Percentiles rank a stretch among this genome's conserved stretches.
Conservation (phyloP, 2,113 vertebrate species). For the Sula dactylatra region DNA sequence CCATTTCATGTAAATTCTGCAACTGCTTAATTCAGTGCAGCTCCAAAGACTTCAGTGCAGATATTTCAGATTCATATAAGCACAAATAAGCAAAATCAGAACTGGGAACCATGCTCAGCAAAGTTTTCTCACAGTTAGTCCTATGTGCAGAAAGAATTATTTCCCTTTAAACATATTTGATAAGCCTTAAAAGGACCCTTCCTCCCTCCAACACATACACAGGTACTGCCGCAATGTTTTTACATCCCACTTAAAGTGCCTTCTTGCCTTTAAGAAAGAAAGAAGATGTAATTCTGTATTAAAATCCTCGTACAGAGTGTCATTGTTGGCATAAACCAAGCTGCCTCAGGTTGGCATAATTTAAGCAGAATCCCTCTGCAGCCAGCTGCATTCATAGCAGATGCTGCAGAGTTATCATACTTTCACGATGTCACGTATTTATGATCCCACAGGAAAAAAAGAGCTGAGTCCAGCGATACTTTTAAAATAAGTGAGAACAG, state of each 20-base stretch:
- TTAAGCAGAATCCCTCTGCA: background rate
- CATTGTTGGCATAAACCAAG: background rate
- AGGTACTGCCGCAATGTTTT: background rate
- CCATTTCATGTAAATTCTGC: conserved; percentile 34
- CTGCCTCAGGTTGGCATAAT: background rate
- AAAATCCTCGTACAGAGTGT: background rate
- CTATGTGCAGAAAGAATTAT: background rate
- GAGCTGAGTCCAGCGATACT: background rate
- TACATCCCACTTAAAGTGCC: background rate
- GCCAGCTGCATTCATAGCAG: background rate
- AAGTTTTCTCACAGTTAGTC: background rate
- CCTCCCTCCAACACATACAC: background rate
- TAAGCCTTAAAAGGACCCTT: background rate
- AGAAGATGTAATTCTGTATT: background rate
- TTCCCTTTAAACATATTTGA: background rate
- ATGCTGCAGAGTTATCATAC: background rate
- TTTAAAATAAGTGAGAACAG: conserved; percentile 22
- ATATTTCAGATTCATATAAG: background rate
- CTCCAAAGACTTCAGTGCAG: background rate
- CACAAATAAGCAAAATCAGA: background rate
- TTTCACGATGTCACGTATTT: background rate
- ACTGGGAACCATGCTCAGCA: background rate
- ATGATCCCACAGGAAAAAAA: background rate
- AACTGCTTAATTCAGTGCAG: background rate
- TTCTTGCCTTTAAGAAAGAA: background rate